Evolutionary conservation across 2,888 invertebrate species (phyloP).

Genomic region (Actias luna): DNA sequence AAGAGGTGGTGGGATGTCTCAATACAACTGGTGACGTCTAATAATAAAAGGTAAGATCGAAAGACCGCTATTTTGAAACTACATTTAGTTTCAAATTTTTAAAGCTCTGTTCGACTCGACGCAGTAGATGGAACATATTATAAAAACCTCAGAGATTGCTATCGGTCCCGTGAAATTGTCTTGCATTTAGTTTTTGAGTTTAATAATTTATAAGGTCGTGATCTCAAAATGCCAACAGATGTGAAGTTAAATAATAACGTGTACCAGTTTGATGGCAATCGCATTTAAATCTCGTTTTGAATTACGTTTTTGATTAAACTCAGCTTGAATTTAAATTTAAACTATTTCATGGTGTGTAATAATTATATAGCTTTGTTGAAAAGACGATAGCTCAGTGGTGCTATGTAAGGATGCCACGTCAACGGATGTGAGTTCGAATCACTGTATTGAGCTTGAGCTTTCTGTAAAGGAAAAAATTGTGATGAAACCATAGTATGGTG

Average conservation of each 20-base stretch:
- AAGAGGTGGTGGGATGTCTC: constrained; percentile 69
- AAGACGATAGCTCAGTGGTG: too few species aligned
- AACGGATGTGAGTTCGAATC: too few species aligned
- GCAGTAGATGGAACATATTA: constrained; percentile 32
- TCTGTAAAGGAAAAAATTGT: too few species aligned
- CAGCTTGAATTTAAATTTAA: too few species aligned
- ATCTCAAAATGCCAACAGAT: constrained; percentile 30
- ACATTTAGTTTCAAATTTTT: background rate
- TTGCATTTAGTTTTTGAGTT: constrained; percentile 30
- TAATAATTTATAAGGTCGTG: constrained; percentile 26
- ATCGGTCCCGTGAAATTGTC: constrained; percentile 40
- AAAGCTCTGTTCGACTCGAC: constrained; percentile 20
- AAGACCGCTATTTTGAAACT: constrained; percentile 9
- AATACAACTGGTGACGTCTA: constrained; percentile 53
- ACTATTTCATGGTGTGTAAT: too few species aligned
- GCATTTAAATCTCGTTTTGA: constrained; percentile 21
- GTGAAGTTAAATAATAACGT: constrained; percentile 30
- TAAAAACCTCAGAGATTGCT: constrained; percentile 36
- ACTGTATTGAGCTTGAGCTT: too few species aligned
- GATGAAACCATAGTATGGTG: too few species aligned
- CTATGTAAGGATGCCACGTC: too few species aligned
- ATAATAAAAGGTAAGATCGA: constrained; percentile 55
- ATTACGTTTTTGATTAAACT: constrained; percentile 14
- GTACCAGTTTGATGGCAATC: constrained; percentile 32
- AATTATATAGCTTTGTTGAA: too few species aligned